phyloP scores from a whole-genome alignment of 2,888 invertebrate species.

The Dorcus hopei region DNA sequence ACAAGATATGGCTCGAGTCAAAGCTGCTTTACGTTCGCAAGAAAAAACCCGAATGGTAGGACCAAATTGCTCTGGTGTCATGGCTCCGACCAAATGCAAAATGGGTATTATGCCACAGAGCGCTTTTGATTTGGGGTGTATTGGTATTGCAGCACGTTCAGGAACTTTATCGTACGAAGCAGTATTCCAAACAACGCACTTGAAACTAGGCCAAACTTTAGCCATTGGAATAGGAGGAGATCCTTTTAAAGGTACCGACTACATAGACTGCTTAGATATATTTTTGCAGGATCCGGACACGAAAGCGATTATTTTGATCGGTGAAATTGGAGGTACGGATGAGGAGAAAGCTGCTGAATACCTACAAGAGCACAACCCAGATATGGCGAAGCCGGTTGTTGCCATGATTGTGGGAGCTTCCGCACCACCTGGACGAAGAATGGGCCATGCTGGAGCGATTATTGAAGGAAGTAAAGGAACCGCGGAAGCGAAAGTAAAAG shows the following conservation, averaged over 20 bases:
- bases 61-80: constrained; percentile 7
- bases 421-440: constrained; percentile 3
- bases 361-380: background rate
- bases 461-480: constrained; percentile 2
- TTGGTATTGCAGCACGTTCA: constrained; percentile 8
- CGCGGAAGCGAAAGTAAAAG: constrained; percentile 3
- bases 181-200: constrained; percentile 2
- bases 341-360: constrained; percentile 7
- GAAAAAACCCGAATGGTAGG: constrained; percentile 4
- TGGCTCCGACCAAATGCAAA: constrained; percentile 2
- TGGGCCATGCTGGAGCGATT: constrained; percentile 6
- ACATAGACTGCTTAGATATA: constrained; percentile 6
- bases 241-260: constrained; percentile 2
- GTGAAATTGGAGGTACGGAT: constrained; percentile 5
- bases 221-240: constrained; percentile 8
- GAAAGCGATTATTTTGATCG: constrained; percentile 6
- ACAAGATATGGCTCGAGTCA: constrained; percentile 6
- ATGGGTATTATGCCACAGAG: constrained; percentile 4
- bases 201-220: constrained; percentile 6
- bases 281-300: constrained; percentile 4
- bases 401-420: constrained; percentile 5
- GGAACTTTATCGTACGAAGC: constrained; percentile 9
- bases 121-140: background rate
- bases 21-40: background rate
- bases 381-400: background rate